These are phyloP conservation scores for Drosophila incognita DNA, from an alignment of 2,888 invertebrate species.

Conservation along the genomic window DNA sequence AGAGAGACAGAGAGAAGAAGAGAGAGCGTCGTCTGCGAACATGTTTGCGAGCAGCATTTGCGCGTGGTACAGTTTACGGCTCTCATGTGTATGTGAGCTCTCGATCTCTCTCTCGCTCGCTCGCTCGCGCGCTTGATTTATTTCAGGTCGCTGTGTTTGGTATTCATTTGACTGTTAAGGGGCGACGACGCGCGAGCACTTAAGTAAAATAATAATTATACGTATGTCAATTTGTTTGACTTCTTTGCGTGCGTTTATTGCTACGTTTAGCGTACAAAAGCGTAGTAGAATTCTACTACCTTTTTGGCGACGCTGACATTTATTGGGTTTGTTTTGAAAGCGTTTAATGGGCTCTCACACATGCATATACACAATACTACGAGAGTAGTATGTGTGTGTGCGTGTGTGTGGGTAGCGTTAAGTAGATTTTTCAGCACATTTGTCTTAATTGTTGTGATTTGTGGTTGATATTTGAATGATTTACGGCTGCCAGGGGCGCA, in stretches of 20 bases:
- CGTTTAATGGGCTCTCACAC: constrained; percentile 59
- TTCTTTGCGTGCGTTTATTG: constrained; percentile 74
- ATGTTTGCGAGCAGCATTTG: constrained; percentile 48
- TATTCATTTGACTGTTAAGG: constrained; percentile 82
- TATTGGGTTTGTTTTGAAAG: constrained; percentile 82
- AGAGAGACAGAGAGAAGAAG: constrained; percentile 31
- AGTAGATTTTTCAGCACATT: constrained; percentile 80
- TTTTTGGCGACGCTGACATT: constrained; percentile 66
- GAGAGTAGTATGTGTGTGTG: constrained; percentile 5
- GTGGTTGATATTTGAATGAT: constrained; percentile 82
- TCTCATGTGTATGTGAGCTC: constrained; percentile 50
- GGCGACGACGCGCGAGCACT: constrained; percentile 83
- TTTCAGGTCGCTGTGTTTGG: constrained; percentile 83
- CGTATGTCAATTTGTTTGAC: constrained; percentile 83
- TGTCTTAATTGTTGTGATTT: constrained; percentile 79
- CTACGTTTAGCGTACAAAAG: constrained; percentile 52
- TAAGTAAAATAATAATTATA: constrained; percentile 83
- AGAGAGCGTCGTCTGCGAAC: constrained; percentile 29
- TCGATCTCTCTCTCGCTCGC: constrained; percentile 27
- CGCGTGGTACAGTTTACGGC: constrained; percentile 70
- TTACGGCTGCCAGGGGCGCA: constrained; percentile 66
- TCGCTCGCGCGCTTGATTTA: constrained; percentile 74
- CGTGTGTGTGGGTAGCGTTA: constrained; percentile 65
- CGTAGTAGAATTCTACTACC: constrained; percentile 60
- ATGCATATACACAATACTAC: background rate